Percentiles rank a stretch among this genome's conserved stretches.
These are phyloP conservation scores for Heliconius ismenius DNA, from an alignment of 2,888 invertebrate genomes.

Conservation along the genomic window DNA sequence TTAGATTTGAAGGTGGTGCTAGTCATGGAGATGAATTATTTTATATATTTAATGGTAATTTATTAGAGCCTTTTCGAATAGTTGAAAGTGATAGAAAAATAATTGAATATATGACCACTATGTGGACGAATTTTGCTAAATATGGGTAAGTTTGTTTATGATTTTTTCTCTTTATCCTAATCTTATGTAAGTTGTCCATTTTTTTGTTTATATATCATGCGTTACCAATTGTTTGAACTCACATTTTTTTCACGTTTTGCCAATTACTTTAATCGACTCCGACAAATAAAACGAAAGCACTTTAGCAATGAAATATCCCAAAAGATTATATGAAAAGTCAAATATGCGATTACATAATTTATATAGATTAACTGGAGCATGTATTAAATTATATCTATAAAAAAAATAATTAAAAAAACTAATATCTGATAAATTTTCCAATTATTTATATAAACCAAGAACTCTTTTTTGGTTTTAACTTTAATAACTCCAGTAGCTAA, in stretches of 20 bases:
- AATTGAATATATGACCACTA: slow-evolving; percentile 62
- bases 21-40: slow-evolving; percentile 72
- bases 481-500: no score
- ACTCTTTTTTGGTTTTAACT: no score
- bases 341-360: not conserved
- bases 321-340: no score
- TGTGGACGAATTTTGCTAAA: slow-evolving; percentile 76
- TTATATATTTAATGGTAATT: slow-evolving; percentile 62
- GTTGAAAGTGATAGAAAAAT: slow-evolving; percentile 55
- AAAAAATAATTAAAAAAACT: not conserved
- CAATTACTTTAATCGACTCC: no score
- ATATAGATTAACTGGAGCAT: not conserved
- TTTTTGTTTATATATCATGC: no score
- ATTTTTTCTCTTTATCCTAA: not conserved
- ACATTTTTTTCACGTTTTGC: not conserved
- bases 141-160: slow-evolving; percentile 59
- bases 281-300: no score
- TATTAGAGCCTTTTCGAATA: slow-evolving; percentile 60
- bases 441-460: no score
- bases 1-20: slow-evolving; percentile 57
- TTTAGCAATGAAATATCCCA: no score
- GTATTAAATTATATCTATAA: not conserved
- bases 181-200: no score
- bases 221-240: no score
- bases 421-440: no score